These are phyloP conservation scores for Ernsta delagoae DNA, from an alignment of 2,888 invertebrate species.

Conservation along the genomic window DNA sequence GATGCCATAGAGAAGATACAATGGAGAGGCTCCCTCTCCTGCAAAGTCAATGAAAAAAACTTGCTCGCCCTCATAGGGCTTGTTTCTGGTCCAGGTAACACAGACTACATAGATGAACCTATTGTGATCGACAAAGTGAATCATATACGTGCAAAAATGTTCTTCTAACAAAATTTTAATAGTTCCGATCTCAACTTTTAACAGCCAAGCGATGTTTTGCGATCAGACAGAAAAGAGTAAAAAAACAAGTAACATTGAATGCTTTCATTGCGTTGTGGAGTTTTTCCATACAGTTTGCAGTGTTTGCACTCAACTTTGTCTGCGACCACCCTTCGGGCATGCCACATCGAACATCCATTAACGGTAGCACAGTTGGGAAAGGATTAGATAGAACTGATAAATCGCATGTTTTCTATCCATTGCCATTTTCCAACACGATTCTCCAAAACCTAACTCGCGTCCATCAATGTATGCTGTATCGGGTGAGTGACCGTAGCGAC, in stretches of 20 bases:
- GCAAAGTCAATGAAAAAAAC: no score
- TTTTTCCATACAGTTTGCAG: conserved; percentile 18
- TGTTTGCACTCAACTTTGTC: conserved; percentile 14
- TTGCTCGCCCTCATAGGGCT: no score
- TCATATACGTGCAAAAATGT: no score
- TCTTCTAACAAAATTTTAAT: no score
- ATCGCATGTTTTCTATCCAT: neutral
- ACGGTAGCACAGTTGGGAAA: neutral
- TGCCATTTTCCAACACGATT: neutral
- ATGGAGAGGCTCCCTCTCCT: neutral
- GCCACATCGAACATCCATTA: conserved; percentile 32
- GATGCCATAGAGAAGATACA: neutral
- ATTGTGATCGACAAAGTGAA: no score
- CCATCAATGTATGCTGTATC: neutral
- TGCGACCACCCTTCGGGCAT: conserved; percentile 8
- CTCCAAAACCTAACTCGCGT: neutral
- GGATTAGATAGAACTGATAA: neutral
- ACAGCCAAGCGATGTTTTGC: conserved; percentile 5
- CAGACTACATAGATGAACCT: no score
- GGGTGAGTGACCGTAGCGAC: neutral
- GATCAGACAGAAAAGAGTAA: conserved; percentile 26
- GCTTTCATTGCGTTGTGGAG: conserved; percentile 13
- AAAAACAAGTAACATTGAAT: conserved; percentile 23
- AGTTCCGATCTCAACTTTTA: neutral
- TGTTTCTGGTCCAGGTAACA: no score